Evolutionary conservation across 1,140 invertebrate species (phyloP), one percentile per base, ranked within the genome.

Genomic region (Galleria mellonella): DNA sequence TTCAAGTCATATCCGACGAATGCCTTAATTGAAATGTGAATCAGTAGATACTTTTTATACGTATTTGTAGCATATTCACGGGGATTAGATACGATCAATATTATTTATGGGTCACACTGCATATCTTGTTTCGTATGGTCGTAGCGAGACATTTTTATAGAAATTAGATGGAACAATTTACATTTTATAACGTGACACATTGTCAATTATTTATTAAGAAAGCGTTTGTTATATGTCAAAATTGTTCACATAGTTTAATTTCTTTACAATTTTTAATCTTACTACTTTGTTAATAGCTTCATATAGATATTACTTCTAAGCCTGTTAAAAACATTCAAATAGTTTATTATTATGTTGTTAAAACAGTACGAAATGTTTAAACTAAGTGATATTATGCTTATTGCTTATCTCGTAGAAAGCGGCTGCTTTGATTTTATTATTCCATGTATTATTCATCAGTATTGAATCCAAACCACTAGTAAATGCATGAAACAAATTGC

Each of bases 331-430:
- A 52, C 50, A 72, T 76, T 82, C 70, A 68, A 81, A 83, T 81
- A 79, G 79, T 83, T 82, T 83, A 82, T 83, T 73, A 69, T 72
- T 76, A 59, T 70, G 73, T 78, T 82, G 71, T 55, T 36, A 43
- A 48, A 55, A 57, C 49, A 60, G 57, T 66, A 23, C 57, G 56
- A 59, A 59, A 69, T 71, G 63, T 59, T 71, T 62, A 63, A 44
- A 48, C 58, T 67, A 67, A 71, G 75, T 75, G 67, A 73, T 81
- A 74, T 64, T 62, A 75, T 57, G 72, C 76, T 72, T 75, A 47
- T 62, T 56, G 67, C 64, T 68, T 66, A 60, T 52, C 11, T 42
- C 39, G 32, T 51, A 44, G 53, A 32, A 43, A 54, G 42, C 17
- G 17, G 17, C 30, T 51, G 59, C n/a, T 47, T 66, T 66, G 62